Evolutionary conservation across 2,113 vertebrate species (phyloP), one percentile per base, ranked within the genome.

Genomic region (Pardalotus punctatus): DNA sequence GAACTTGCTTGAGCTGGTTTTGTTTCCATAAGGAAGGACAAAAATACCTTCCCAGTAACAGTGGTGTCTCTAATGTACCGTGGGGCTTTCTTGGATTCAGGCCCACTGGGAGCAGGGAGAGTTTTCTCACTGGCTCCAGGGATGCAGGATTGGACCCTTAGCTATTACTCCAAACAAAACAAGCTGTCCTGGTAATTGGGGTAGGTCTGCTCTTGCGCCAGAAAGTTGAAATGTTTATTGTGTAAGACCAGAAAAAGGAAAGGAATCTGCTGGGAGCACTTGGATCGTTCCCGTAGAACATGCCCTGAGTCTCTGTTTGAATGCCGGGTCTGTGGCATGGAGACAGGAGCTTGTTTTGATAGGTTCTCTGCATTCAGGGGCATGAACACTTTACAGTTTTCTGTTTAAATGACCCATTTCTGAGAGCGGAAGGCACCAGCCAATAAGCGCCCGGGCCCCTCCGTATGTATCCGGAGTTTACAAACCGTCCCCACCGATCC

Each of bases 391-490:
- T 97, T 90, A 95, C 97, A 97, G 97, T 98, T 98, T 98, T 97
- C 97, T 97, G 97, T 97, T 97, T 85, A 97, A 98, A 97, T 98
- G 97, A 97, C 97, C 98, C 97, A 95, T 97, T 92, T 95, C 87
- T 97, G 96, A 97, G 97, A 98, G 97, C 97, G 96, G 97, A 97
- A 97, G 98, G 96, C 95, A 88, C 8, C 94, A 81, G 86, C 97
- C 96, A 96, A 96, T 97, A 84, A 93, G 97, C 92, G 1, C 94
- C 91, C 62, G 17, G 96, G 97, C 98, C 98, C 98, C 98, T 98
- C 98, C 72, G 85, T 60, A 67, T 93, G 97, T 95, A 97, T 98
- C 98, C 97, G 97, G 97, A 98, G 97, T 98, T 98, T 97, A 96
- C 91, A 96, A 97, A 97, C 97, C 95, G 50, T 98, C 97, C 96